Evolutionary conservation across 2,888 invertebrate species (phyloP), one percentile per base, ranked within the genome.

Genomic region (Tortrix viridana): DNA sequence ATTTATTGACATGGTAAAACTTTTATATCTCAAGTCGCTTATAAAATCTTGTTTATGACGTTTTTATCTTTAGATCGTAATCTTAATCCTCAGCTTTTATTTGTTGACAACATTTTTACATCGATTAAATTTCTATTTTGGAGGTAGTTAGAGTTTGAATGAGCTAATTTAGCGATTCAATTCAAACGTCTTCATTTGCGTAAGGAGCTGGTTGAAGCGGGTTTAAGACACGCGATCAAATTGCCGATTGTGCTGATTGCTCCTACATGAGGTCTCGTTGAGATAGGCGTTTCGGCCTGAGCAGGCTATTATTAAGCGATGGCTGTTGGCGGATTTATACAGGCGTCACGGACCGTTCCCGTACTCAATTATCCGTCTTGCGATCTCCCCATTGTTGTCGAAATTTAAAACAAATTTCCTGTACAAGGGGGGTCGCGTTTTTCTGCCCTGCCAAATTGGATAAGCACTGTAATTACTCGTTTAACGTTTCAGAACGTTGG

Each of bases 361-460:
- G 82, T 81, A 81, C 80, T 81, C 85, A 89, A 90, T 90, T 90
- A 91, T 89, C 89, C 82, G 71, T 76, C 76, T 82, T 76, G 80
- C 84, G 76, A 91, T 92, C 89, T 89, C 84, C 85, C 90, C 90
- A 92, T 91, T 92, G 91, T 92, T 90, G 89, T 89, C 85, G 89
- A 92, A 90, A 88, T 90, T 91, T 89, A 87, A 92, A 92, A 91
- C 91, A 91, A 91, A 91, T 92, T 91, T 89, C 88, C 88, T 88
- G 86, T 85, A 79, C 82, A 81, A 84, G 86, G 88, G 87, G 84
- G 90, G 91, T 88, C 90, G 87, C 82, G 81, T 90, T 90, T 89
- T 89, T 89, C 86, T 87, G 85, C 84, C 82, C 84, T 81, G 86
- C 88, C 88, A 89, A 92, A 92, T 90, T 92, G 91, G 89, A 89